These are phyloP conservation scores for Polyommatus icarus DNA, from an alignment of 2,888 invertebrate species.

Conservation along the genomic window DNA sequence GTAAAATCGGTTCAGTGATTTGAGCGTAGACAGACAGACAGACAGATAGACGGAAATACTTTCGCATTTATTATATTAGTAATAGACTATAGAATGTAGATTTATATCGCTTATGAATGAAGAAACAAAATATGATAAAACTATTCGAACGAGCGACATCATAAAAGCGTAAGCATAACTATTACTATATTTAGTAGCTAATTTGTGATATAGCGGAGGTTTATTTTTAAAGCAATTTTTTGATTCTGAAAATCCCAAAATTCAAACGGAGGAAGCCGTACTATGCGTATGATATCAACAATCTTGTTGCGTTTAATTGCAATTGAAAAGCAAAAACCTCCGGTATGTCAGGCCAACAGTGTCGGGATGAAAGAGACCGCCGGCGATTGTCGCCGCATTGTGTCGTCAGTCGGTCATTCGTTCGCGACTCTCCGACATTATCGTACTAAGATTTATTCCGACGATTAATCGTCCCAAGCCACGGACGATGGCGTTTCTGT, in stretches of 20 bases:
- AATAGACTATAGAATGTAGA: no score
- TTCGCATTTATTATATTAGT: no score
- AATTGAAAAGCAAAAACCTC: slow-evolving; percentile 37
- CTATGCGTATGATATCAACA: slow-evolving; percentile 20
- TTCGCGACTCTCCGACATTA: slow-evolving; percentile 56
- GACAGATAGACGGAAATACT: no score
- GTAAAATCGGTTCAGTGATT: no score
- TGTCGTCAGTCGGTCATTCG: slow-evolving; percentile 75
- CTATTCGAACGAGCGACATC: no score
- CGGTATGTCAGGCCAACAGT: slow-evolving; percentile 56
- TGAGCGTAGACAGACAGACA: no score
- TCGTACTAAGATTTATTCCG: slow-evolving; percentile 78
- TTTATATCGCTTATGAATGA: no score
- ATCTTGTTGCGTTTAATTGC: slow-evolving; percentile 35
- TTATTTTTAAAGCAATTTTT: background rate
- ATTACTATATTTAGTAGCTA: background rate
- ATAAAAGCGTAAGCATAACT: no score
- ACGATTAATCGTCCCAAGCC: slow-evolving; percentile 63
- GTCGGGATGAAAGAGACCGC: slow-evolving; percentile 77
- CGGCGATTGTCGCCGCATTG: slow-evolving; percentile 77
- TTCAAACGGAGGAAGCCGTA: background rate
- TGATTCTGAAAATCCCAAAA: background rate
- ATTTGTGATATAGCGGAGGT: background rate
- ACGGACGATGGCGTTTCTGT: slow-evolving; percentile 42
- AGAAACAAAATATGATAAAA: no score